Evolutionary conservation across 2,113 vertebrate genomes (phyloP).

Genomic region (Uria aalge): DNA sequence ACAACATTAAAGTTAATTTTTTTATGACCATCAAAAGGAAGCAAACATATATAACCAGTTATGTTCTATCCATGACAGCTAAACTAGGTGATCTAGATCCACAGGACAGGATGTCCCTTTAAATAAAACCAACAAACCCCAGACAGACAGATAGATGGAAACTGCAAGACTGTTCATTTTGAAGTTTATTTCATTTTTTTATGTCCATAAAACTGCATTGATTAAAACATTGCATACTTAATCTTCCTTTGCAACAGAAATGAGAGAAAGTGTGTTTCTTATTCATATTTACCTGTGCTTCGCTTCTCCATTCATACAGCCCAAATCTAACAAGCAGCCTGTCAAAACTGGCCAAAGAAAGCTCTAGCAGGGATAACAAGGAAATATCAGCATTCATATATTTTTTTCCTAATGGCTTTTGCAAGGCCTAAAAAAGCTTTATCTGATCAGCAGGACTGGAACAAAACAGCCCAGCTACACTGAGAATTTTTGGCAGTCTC

Average conservation of each 20-base stretch:
- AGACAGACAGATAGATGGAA: background rate
- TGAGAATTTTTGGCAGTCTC: background rate
- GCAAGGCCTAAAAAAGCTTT: background rate
- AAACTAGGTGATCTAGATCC: background rate
- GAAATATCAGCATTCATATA: background rate
- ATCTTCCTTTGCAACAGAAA: background rate
- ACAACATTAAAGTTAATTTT: background rate
- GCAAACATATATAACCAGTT: background rate
- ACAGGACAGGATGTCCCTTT: background rate
- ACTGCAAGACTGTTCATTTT: background rate
- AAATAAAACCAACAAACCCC: background rate
- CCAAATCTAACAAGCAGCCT: background rate
- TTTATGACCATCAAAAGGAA: background rate
- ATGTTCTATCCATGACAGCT: background rate
- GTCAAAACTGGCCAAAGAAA: background rate
- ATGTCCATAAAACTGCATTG: background rate
- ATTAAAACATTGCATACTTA: background rate
- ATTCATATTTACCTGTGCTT: background rate
- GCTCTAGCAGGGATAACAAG: background rate
- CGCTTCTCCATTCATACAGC: background rate
- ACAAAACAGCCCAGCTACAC: background rate
- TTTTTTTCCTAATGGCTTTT: background rate
- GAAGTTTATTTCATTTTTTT: background rate
- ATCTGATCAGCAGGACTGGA: background rate
- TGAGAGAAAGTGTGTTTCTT: background rate